Base-by-base conservation (phyloP, 2,113 vertebrate genomes). In the Pampusana beccarii region DNA sequence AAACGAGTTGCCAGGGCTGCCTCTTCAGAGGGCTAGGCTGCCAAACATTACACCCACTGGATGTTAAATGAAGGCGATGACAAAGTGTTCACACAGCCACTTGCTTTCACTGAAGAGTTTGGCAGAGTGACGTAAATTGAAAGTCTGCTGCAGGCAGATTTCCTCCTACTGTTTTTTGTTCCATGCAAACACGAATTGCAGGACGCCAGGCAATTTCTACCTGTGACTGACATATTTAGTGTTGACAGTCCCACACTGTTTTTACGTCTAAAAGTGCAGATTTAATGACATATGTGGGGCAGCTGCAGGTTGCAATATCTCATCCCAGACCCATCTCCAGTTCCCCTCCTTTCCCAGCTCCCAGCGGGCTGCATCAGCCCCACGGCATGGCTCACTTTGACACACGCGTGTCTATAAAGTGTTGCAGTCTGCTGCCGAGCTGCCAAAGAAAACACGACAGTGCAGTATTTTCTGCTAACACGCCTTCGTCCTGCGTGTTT, bases 121-220 rank as follows among this genome's bases (percentile, higher is more conserved):
- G 95, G 88, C 95, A 97, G 96, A 56, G 92, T 97, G 97, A 97
- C 95, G 94, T 87, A 97, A 97, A 97, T 96, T 93, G 91, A 92
- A 96, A 96, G 93, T 86, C 97, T 97, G 97, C 92, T 93, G 95
- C n/a, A 7, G 96, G 94, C 95, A 97, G 96, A 95, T 97, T 96
- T 97, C 95, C 95, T 96, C 95, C 95, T 88, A 83, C 95, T 97
- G 96, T 95, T 96, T 96, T 89, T 97, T 85, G 93, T 96, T 96
- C 92, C 86, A 97, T 97, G 97, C 97, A 97, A 97, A 97, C 97
- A 86, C 70, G 92, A 71, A 77, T 82, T 85, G 93, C 96, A 92
- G 93, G 93, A 96, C 7, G 14, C 87, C 80, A 86, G 79, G 91
- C 81, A 85, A 90, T 89, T 91, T 94, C 92, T 88, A 93, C 92